Base-by-base conservation (phyloP, 2,113 vertebrate species). In the Halichoeres trimaculatus region DNA sequence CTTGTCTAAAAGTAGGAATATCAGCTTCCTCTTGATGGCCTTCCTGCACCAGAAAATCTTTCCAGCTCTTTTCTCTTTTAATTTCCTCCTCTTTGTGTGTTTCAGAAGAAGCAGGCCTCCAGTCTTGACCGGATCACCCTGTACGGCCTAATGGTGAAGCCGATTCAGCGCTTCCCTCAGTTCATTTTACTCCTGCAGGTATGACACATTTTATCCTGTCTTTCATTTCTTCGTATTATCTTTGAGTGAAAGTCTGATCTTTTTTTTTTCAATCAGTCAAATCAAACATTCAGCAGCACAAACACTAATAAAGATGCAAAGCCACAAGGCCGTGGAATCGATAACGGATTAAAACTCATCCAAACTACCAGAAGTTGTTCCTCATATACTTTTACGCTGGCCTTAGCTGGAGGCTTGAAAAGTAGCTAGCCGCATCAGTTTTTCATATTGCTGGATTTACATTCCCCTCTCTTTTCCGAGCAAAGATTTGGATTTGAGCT, bases 171-270 rank as follows among this genome's bases (percentile, higher is more conserved):
- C 43, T 99, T 99, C 78, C 98, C 98, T 0, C 98, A 99, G 93
- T 99, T 99, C 89, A 99, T 99, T 55, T 93, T 99, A 5, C 95
- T 99, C 14, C 91, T 99, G 38, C 98, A 99, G 97, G 98, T 99
- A 88, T 12, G 36, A 41, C 35, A 13, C 60, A 13, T 69, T 63
- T n/a, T 14, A 51, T 30, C 5, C 4, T 1, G 5, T 3, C 24
- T 14, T 17, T 36, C 5, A 26, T 68, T 65, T 38, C 4, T 36
- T 74, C 55, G 0, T 48, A 72, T 60, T 67, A 68, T 67, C 38
- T 20, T 10, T 9, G 56, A 52, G 36, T 13, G 23, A 43, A 40
- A 38, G 62, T 70, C 26, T 22, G 40, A 41, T 26, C 0, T 34
- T n/a, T 48, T 55, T 55, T 30, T 55, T 23, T 40, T 51, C 5